phyloP scores from a whole-genome alignment of 2,113 vertebrate genomes.

The Gobio gobio region DNA sequence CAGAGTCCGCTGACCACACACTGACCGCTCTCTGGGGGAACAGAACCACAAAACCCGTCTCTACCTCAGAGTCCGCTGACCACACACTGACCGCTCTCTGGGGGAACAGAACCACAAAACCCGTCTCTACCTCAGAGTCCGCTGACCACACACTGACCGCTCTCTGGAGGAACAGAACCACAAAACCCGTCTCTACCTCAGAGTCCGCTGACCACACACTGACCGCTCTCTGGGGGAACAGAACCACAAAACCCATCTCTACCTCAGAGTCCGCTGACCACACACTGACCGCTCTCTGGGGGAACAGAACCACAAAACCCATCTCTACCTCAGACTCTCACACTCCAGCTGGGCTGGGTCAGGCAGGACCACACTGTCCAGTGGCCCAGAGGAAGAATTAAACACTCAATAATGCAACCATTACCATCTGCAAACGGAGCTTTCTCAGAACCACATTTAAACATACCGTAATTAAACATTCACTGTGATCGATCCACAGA shows the following conservation, averaged over 20 bases:
- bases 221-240: slow-evolving; percentile 51
- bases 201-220: slow-evolving; percentile 64
- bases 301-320: not conserved
- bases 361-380: not conserved
- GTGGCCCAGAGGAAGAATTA: not conserved
- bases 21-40: slow-evolving; percentile 53
- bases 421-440: not conserved
- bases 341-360: not conserved
- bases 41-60: not conserved
- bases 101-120: not conserved
- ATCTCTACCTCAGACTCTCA: not conserved
- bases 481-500: not conserved
- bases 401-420: not conserved
- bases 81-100: slow-evolving; percentile 54
- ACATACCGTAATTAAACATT: too few relatives aligned
- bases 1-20: slow-evolving; percentile 65
- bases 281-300: slow-evolving; percentile 53
- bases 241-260: not conserved
- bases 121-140: slow-evolving; percentile 64
- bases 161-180: slow-evolving; percentile 23
- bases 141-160: slow-evolving; percentile 57
- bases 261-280: slow-evolving; percentile 68
- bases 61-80: slow-evolving; percentile 68
- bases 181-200: slow-evolving; percentile 51
- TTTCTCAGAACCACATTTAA: not conserved